phyloP scores from a whole-genome alignment of 2,888 invertebrate genomes.

The Hanleya hanleyi region DNA sequence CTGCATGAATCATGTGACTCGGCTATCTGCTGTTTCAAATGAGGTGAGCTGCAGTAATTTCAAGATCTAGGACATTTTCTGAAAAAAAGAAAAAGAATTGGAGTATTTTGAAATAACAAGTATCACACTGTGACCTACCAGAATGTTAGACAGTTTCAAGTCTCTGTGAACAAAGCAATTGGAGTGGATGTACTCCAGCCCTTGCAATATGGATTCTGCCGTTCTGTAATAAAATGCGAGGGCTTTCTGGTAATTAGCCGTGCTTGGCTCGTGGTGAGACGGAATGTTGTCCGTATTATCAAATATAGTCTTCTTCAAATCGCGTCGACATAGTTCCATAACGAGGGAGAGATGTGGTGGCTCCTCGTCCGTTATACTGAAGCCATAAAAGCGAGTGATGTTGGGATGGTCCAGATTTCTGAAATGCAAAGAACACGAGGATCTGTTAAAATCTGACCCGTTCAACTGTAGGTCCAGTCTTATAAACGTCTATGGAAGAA shows the following conservation, averaged over 20 bases:
- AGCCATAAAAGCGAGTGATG: not conserved
- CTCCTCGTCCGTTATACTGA: not conserved
- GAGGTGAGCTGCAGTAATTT: too few species aligned
- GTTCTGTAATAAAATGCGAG: not conserved
- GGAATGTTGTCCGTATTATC: not conserved
- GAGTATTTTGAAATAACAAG: too few species aligned
- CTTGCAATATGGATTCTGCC: not conserved
- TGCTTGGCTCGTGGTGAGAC: not conserved
- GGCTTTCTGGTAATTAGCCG: not conserved
- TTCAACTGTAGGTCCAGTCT: too few species aligned
- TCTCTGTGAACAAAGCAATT: not conserved
- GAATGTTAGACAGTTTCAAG: not conserved
- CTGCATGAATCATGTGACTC: too few species aligned
- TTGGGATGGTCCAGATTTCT: not conserved
- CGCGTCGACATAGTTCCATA: not conserved
- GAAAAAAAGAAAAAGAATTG: too few species aligned
- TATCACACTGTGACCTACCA: not conserved
- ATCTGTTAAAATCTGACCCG: too few species aligned
- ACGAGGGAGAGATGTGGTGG: not conserved
- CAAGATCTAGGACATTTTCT: too few species aligned
- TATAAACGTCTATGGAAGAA: too few species aligned
- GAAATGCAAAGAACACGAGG: too few species aligned
- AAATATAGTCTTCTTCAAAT: not conserved
- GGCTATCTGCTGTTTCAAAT: too few species aligned
- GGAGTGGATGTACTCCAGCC: not conserved